Base-by-base conservation (phyloP, 1,140 invertebrate species). In the Epicauta chinensis region DNA sequence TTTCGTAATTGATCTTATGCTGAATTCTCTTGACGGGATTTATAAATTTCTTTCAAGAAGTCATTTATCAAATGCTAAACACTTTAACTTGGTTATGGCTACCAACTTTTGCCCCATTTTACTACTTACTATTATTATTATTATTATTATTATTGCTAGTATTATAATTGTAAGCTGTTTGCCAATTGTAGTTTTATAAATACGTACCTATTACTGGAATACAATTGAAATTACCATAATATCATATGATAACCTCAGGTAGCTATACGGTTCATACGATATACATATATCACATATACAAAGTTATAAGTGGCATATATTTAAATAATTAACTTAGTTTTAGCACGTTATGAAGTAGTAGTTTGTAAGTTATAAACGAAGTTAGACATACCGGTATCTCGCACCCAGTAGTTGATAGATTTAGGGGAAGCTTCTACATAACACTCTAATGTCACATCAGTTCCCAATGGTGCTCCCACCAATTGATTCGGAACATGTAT, bases 401-500 rank as follows among this genome's bases (percentile, higher is more conserved):
- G 80, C 60, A 84, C 79, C 91, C 91, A 94, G 70, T 88, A 91
- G 75, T 89, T 91, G 73, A 92, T 87, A 52, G 87, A 87, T 71
- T 84, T 88, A 5, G 91, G 92, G 46, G 82, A 92, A 6, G 91
- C 89, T 68, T 93, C 91, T 16, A 93, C 88, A 64, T 84, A 81
- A 71, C 92, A 96, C 72, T 93, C 91, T 43, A 95, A 75, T 10
- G 83, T 84, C 47, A 95, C 88, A 69, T 92, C 85, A 53, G 87
- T 90, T 38, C 86, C 84, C 42, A 90, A 71, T n/a, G 89, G 89
- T 37, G 89, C 89, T 7, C 89, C 87, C 23, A 93, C 84, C 64
- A 93, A 75, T 76, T 93, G 89, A 77, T 90, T 92, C 30, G 88
- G 89, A 43, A 92, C 88, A 73, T 88, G 84, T 65, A 93, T 90